Evolutionary conservation across 1,140 invertebrate species (phyloP), one percentile per base, ranked within the genome.

Genomic region (Scaptomyza pallida): DNA sequence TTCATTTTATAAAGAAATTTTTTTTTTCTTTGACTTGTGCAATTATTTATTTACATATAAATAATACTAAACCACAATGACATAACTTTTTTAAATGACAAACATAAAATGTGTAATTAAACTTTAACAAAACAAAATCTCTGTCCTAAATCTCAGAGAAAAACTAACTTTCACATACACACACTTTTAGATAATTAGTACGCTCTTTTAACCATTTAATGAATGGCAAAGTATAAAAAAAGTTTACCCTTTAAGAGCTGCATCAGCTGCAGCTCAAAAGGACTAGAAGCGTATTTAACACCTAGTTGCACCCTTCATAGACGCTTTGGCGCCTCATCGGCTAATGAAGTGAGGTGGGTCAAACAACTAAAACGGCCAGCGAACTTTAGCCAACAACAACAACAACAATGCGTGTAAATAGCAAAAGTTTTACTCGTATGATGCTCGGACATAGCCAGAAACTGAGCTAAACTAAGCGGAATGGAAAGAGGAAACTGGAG

Each of bases 361-460:
- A 47, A n/a, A 12, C 55, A 17, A 44, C 21, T 41, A 30, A 15
- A 56, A 56, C 21, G 40, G 62, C 40, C 52, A 76, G 61, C 40
- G 76, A 76, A 60, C 70, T 76, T 59, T 76, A n/a, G 51, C 13
- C 13, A 5, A n/a, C 57, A 52, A 37, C 33, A 19, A 79, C 51
- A 75, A 79, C 75, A 75, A 57, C 57, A 82, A 82, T 72, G 78
- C 79, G 78, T 82, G 78, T 82, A 83, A 82, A 78, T 82, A 75
- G 78, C 52, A 55, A 82, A 82, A 82, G 79, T 82, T 82, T 70
- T 59, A 48, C 74, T 74, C 61, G 63, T 56, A 81, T 78, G 78
- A 43, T 59, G 73, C 33, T 72, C 64, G 51, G 35, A 64, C 50
- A 61, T 62, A 56, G 54, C 45, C 30, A 33, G 64, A 43, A 30